Conservation (phyloP, 2,797 vertebrate genomes). For the Mormyrus hasselquistii region DNA sequence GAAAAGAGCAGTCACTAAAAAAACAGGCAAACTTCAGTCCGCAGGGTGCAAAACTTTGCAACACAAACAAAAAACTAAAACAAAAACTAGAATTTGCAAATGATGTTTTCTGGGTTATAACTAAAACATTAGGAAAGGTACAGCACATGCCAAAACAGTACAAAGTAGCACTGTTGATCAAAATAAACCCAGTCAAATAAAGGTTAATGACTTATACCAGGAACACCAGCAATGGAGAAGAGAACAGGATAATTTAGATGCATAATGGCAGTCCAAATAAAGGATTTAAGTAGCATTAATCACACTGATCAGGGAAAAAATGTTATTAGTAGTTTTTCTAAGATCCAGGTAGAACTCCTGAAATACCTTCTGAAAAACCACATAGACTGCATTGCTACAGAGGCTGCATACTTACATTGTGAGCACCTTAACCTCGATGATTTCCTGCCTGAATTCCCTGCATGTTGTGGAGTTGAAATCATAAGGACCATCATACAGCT, state of each 20-base stretch:
- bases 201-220: background rate
- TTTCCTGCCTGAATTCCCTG: constrained; percentile 86
- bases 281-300: background rate
- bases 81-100: background rate
- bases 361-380: background rate
- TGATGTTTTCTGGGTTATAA: background rate
- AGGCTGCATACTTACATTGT: constrained; percentile 82
- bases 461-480: constrained; percentile 92
- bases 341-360: background rate
- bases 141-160: background rate
- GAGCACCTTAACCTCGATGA: constrained; percentile 89
- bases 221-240: background rate
- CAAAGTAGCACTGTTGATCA: background rate
- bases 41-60: background rate
- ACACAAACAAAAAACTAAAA: background rate
- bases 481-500: constrained; percentile 81
- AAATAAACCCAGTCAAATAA: background rate
- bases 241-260: background rate
- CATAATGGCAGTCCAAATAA: background rate
- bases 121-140: background rate
- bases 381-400: background rate
- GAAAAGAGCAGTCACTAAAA: background rate
- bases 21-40: background rate
- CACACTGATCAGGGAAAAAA: background rate
- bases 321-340: background rate